Percentiles rank a stretch among this genome's conserved stretches.
These are phyloP conservation scores for Paraescarpia echinospica DNA, from an alignment of 1,140 invertebrate species.

Conservation along the genomic window DNA sequence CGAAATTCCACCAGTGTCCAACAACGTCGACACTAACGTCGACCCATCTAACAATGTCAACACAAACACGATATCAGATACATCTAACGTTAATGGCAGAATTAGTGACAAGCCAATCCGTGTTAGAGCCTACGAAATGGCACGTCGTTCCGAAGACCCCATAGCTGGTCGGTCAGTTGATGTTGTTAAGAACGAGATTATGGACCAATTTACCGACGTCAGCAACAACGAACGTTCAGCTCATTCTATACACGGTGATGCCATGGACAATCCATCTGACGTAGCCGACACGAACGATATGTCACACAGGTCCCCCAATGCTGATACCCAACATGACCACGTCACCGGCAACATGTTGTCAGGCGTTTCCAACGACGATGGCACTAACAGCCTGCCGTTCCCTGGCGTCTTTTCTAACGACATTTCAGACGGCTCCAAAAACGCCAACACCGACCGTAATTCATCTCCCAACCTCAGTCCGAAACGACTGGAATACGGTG, in stretches of 20 bases:
- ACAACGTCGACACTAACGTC: neutral
- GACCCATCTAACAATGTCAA: too few species aligned
- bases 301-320: neutral
- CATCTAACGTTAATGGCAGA: too few species aligned
- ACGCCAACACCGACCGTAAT: too few species aligned
- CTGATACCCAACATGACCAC: neutral
- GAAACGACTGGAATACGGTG: neutral
- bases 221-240: neutral
- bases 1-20: neutral
- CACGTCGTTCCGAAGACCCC: neutral
- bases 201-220: neutral
- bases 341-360: neutral
- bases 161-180: neutral
- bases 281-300: neutral
- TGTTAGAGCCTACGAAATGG: too few species aligned
- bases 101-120: too few species aligned
- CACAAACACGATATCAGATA: too few species aligned
- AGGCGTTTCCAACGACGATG: neutral
- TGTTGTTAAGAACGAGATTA: neutral
- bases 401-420: neutral
- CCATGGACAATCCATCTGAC: neutral
- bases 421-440: too few species aligned
- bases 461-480: too few species aligned
- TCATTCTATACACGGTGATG: neutral
- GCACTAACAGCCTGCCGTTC: neutral